Conservation (phyloP, 2,113 vertebrate genomes). For the Solea solea region DNA sequence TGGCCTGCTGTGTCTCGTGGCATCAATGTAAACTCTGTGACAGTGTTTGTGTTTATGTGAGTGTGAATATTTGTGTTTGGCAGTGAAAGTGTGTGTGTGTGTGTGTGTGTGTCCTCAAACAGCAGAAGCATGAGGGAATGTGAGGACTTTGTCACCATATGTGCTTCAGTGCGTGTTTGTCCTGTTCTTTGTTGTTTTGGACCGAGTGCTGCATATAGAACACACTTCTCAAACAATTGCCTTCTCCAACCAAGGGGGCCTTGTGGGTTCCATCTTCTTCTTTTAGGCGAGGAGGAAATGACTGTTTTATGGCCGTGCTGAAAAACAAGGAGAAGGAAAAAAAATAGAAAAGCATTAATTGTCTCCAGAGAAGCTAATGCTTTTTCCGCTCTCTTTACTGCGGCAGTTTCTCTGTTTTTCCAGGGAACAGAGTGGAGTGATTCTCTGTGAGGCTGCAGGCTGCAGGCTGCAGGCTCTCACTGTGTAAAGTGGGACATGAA, state of each 20-base stretch:
- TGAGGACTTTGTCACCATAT: slow-evolving; percentile 33
- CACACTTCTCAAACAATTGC: slow-evolving; percentile 6
- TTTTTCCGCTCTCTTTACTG: slow-evolving; percentile 48
- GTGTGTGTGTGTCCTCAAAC: slow-evolving; percentile 42
- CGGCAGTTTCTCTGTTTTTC: slow-evolving; percentile 17
- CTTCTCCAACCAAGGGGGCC: slow-evolving; percentile 4
- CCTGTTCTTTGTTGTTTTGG: slow-evolving; percentile 7
- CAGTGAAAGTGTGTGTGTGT: slow-evolving; percentile 63
- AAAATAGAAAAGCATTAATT: slow-evolving; percentile 46
- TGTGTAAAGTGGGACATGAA: slow-evolving; percentile 36
- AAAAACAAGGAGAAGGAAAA: slow-evolving; percentile 49
- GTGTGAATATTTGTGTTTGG: slow-evolving; percentile 66
- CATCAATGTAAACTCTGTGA: slow-evolving; percentile 40
- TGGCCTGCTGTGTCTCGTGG: slow-evolving; percentile 27
- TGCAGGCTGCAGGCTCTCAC: not conserved
- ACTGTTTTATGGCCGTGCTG: slow-evolving; percentile 33
- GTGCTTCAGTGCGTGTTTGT: slow-evolving; percentile 46
- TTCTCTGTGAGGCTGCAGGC: not conserved
- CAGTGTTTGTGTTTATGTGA: slow-evolving; percentile 45
- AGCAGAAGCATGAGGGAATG: slow-evolving; percentile 54
- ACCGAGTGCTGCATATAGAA: not conserved
- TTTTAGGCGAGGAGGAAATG: slow-evolving; percentile 13
- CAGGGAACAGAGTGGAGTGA: not conserved
- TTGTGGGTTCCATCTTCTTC: slow-evolving; percentile 17
- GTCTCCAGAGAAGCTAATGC: slow-evolving; percentile 61